Conservation (phyloP, 1,140 invertebrate genomes). For the Pogonomyrmex californicus region DNA sequence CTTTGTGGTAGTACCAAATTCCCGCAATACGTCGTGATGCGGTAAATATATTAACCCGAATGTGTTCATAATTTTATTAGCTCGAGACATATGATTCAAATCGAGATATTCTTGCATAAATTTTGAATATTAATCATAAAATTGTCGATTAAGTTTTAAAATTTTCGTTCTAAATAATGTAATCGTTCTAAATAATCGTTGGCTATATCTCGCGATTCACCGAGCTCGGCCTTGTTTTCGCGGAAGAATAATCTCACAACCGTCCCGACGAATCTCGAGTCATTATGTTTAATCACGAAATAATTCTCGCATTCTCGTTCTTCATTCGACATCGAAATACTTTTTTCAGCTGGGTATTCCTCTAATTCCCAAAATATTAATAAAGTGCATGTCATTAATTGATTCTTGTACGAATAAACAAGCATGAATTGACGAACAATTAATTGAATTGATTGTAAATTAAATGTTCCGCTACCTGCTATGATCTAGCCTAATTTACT, state of each 20-base stretch:
- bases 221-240: background rate
- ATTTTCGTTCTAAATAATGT: background rate
- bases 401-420: background rate
- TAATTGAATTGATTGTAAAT: background rate
- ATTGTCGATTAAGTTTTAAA: background rate
- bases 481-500: background rate
- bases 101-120: background rate
- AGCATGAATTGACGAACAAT: background rate
- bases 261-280: background rate
- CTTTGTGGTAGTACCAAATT: slow-evolving; percentile 2
- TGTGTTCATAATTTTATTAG: no score
- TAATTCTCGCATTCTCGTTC: background rate
- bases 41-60: background rate
- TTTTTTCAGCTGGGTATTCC: background rate
- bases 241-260: background rate
- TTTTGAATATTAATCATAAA: background rate
- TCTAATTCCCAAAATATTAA: background rate
- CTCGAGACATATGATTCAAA: background rate
- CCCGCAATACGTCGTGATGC: background rate
- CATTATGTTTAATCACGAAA: background rate
- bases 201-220: background rate
- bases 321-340: background rate
- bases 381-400: background rate
- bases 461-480: background rate
- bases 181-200: background rate